These are phyloP conservation scores for Caenorhabditis plicata DNA, from an alignment of 2,888 invertebrate genomes.

Conservation along the genomic window DNA sequence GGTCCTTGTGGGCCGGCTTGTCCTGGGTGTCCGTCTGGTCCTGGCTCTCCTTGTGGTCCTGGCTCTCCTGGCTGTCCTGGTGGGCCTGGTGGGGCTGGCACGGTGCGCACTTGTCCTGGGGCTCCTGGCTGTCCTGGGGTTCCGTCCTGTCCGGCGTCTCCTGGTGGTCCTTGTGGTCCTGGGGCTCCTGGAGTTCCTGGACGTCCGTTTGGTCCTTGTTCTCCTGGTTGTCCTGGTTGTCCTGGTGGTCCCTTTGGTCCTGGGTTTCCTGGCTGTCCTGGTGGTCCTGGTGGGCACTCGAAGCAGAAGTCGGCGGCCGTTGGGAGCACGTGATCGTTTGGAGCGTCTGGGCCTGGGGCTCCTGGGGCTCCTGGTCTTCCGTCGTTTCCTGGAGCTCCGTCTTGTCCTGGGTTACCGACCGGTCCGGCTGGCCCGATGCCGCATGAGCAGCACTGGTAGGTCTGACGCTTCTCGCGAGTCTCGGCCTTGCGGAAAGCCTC, in stretches of 20 bases:
- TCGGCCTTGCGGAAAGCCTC: constrained; percentile 16
- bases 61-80: constrained; percentile 46
- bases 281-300: constrained; percentile 45
- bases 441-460: constrained; percentile 43
- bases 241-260: constrained; percentile 46
- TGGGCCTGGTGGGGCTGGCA: constrained; percentile 42
- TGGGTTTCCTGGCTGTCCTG: constrained; percentile 48
- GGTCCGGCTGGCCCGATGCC: constrained; percentile 44
- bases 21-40: constrained; percentile 42
- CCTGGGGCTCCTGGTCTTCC: constrained; percentile 47
- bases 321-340: constrained; percentile 6
- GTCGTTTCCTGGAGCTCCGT: constrained; percentile 43
- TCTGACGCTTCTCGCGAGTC: constrained; percentile 19
- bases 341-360: constrained; percentile 37
- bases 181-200: constrained; percentile 29
- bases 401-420: constrained; percentile 45
- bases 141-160: constrained; percentile 46
- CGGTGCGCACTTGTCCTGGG: constrained; percentile 32
- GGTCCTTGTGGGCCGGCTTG: constrained; percentile 31
- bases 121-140: constrained; percentile 48
- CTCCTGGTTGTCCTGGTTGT: constrained; percentile 32
- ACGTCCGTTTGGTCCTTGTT: constrained; percentile 39
- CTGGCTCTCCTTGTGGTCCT: constrained; percentile 36
- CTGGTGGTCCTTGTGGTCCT: constrained; percentile 12
- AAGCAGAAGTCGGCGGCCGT: constrained; percentile 7